Base-by-base conservation (phyloP, 2,888 invertebrate genomes). In the Zelleria hepariella region DNA sequence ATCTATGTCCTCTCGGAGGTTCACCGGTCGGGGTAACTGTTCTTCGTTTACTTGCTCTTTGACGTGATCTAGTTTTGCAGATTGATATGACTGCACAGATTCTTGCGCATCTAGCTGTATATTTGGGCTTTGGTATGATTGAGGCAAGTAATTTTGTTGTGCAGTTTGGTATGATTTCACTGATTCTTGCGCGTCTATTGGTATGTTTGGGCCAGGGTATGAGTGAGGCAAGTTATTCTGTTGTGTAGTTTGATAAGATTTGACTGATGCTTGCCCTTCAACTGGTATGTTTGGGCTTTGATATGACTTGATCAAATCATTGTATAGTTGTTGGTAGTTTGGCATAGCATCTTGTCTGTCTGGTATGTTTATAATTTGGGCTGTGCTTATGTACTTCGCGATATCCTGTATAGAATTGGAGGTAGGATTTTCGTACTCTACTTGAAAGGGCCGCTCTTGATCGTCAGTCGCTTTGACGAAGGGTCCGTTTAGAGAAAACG, bases 1-100 rank as follows among this genome's bases (percentile, higher is more conserved):
- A 47, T 65, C 60, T 2, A 4, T 21, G 5, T 73, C 72, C 6
- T 75, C 74, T 63, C 84, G 73, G 59, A 86, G 68, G 61, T 86
- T 86, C 0, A 73, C 57, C 1, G 86, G 85, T 42, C 65, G 72
- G 8, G 85, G 83, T 5, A 86, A 63, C 5, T 63, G 62, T 55
- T 81, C 82, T 61, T 82, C 85, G 54, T 68, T 62, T 64, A 66
- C 66, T 2, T 27, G 15, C 2, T 47, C 57, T 23, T 21, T 42
- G 32, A 4, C 15, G n/a, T n/a, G n/a, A n/a, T n/a, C n/a, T n/a
- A n/a, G n/a, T n/a, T n/a, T n/a, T n/a, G n/a, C n/a, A n/a, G n/a
- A n/a, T n/a, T n/a, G n/a, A n/a, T n/a, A n/a, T n/a, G n/a, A n/a
- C n/a, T n/a, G n/a, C n/a, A n/a, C n/a, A n/a, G n/a, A 42, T 2